Evolutionary conservation across 2,888 invertebrate species (phyloP), one percentile per base, ranked within the genome.

Genomic region (Onchidella celtica): DNA sequence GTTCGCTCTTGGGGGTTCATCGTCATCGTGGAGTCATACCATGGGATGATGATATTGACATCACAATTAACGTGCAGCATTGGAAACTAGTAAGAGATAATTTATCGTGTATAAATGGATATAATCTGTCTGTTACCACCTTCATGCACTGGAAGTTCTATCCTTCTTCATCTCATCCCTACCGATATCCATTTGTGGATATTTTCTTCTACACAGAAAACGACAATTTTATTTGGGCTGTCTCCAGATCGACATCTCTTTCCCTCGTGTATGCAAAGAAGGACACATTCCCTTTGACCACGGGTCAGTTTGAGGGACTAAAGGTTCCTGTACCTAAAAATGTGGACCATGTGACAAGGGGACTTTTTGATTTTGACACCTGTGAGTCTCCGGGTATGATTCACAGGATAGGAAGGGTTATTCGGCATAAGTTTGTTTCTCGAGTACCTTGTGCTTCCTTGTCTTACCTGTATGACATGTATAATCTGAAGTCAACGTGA

Each of bases 151-250:
- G 88, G 88, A 87, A 87, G 38, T 87, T 88, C 79, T 87, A 85
- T 77, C 55, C 82, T 0, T n/a, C n/a, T n/a, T 21, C 66, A 0
- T 66, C 81, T 27, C 36, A 61, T 2, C 59, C 73, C 14, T 11
- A 27, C 14, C 59, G 68, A 14, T 89, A 86, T 85, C 89, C 89
- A 4, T 88, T 87, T 78, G 79, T 89, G 21, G 88, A 89, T 74
- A 86, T 90, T 17, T 88, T 86, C 74, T 89, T 90, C 83, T 89
- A 84, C 78, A 83, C 70, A 1, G 86, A 87, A 66, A 87, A 90
- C 80, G 70, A 63, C 17, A 86, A 85, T n/a, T 88, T 89, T 74
- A 61, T 90, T 9, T 86, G 84, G 85, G 87, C 70, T 17, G 61
- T 78, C 24, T 79, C 79, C 27, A 72, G 70, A 38, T 81, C 75